Percentiles rank a stretch among this genome's conserved stretches.
These are phyloP conservation scores for Anastrepha obliqua DNA, from an alignment of 1,140 invertebrate species.

Conservation along the genomic window DNA sequence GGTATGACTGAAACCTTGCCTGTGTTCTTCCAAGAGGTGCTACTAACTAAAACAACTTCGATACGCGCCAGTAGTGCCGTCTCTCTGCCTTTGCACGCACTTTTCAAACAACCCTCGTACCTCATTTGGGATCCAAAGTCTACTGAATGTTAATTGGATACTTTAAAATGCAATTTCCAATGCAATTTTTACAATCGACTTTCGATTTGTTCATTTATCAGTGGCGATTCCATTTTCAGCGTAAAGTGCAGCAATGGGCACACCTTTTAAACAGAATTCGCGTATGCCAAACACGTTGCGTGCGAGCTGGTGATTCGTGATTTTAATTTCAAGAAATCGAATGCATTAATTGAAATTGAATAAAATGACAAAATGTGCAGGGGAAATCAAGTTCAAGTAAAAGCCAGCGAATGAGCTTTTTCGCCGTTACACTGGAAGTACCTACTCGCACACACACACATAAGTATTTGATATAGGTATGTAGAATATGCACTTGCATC, in stretches of 20 bases:
- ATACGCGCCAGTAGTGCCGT: no score
- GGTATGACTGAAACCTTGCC: no score
- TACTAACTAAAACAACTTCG: no score
- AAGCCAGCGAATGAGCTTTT: neutral
- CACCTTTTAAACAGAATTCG: neutral
- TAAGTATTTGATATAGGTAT: no score
- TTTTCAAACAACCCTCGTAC: no score
- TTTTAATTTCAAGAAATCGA: neutral
- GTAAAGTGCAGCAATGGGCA: neutral
- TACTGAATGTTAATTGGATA: no score
- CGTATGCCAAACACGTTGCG: neutral
- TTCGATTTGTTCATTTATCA: neutral
- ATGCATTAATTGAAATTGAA: neutral
- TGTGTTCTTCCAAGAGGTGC: no score
- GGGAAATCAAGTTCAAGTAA: conserved; percentile 32
- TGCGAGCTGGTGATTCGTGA: neutral
- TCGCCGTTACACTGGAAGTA: neutral
- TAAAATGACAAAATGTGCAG: neutral
- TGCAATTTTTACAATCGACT: neutral
- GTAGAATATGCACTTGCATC: no score
- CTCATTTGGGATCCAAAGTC: no score
- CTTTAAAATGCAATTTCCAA: no score
- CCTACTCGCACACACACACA: no score
- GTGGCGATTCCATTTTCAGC: neutral
- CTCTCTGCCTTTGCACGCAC: no score